phyloP scores from a whole-genome alignment of 2,888 invertebrate species.

The Tinea trinotella region DNA sequence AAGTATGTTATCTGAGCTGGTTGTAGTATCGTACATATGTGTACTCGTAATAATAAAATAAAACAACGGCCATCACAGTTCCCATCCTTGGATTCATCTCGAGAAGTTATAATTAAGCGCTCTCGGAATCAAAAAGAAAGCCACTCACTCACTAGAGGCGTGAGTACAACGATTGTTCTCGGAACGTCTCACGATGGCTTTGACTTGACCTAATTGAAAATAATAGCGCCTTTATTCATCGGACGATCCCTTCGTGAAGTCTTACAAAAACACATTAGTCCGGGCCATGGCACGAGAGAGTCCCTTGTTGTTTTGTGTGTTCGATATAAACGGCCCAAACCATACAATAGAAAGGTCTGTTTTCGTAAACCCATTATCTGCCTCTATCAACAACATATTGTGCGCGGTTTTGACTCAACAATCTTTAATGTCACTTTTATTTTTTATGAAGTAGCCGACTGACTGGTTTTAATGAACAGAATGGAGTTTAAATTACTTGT shows the following conservation, averaged over 20 bases:
- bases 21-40: too few species aligned
- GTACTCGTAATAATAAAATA: conserved; percentile 22
- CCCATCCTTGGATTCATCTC: conserved; percentile 43
- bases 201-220: conserved; percentile 69
- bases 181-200: conserved; percentile 55
- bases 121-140: conserved; percentile 59
- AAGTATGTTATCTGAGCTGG: not conserved
- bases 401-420: not conserved
- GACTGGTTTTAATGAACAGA: not conserved
- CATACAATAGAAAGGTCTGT: not conserved
- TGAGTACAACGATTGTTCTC: conserved; percentile 65
- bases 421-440: not conserved
- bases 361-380: not conserved
- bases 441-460: not conserved
- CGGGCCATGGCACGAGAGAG: conserved; percentile 28
- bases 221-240: conserved; percentile 63
- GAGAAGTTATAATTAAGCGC: conserved; percentile 24
- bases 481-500: not conserved
- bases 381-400: not conserved
- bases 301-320: not conserved
- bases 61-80: conserved; percentile 46
- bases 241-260: conserved; percentile 44
- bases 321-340: not conserved
- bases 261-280: conserved; percentile 49
- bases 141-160: conserved; percentile 56